These are phyloP conservation scores for Paratilapia polleni DNA, from an alignment of 2,113 vertebrate genomes.

Conservation along the genomic window DNA sequence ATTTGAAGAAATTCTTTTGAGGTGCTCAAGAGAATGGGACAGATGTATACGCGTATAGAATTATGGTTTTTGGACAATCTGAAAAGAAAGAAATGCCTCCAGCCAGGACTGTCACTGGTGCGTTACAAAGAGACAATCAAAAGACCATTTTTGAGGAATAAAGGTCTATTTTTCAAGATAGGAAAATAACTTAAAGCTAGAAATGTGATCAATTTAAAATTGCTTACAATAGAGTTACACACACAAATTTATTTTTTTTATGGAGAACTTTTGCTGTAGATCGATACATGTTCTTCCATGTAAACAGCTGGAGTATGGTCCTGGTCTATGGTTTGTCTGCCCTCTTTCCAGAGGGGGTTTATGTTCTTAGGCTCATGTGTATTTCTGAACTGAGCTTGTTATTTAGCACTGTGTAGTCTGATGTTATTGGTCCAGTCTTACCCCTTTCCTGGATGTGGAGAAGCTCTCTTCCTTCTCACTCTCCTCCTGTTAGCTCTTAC, in stretches of 20 bases:
- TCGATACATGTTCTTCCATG: not conserved
- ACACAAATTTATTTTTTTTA: not conserved
- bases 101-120: not conserved
- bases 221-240: not conserved
- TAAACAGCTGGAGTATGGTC: not conserved
- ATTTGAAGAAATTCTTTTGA: not conserved
- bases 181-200: not conserved
- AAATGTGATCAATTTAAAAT: not conserved
- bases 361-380: not conserved
- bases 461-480: not conserved
- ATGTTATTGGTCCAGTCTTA: not conserved
- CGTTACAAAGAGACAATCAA: not conserved
- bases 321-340: not conserved
- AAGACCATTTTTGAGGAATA: not conserved
- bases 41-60: not conserved
- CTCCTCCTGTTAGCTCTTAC: not conserved
- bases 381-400: not conserved
- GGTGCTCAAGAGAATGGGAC: not conserved
- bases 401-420: not conserved
- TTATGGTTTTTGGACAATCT: not conserved
- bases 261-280: not conserved
- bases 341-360: not conserved
- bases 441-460: not conserved
- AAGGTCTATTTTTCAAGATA: not conserved
- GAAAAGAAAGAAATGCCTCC: not conserved